Evolutionary conservation across 92 coral and sea anemone genomes (phyloP).

Genomic region (Hydrozoanthus gracilis): DNA sequence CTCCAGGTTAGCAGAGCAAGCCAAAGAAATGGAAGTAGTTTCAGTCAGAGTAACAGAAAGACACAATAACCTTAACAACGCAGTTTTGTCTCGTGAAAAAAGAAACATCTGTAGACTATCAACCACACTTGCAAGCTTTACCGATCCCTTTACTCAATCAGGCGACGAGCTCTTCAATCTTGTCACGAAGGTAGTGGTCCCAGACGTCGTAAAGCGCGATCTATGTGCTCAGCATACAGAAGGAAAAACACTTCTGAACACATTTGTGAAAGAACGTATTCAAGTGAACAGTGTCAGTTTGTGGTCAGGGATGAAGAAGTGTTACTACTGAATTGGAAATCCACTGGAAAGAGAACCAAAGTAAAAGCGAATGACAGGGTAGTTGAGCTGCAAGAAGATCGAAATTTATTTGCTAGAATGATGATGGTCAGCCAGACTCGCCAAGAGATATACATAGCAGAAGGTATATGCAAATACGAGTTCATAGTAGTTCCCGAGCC

Average conservation of each 20-base stretch:
- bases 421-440: slow-evolving; percentile 33
- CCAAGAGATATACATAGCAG: slow-evolving; percentile 13
- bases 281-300: neutral
- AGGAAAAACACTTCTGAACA: slow-evolving; percentile 10
- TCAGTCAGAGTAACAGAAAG: slow-evolving; percentile 38
- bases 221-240: neutral
- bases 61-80: slow-evolving; percentile 56
- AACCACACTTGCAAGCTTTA: slow-evolving; percentile 46
- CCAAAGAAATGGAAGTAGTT: slow-evolving; percentile 59
- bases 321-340: slow-evolving; percentile 24
- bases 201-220: too few species aligned
- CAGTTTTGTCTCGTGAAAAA: slow-evolving; percentile 59
- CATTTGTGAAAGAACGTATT: slow-evolving; percentile 17
- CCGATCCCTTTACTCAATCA: slow-evolving; percentile 56
- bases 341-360: slow-evolving; percentile 25
- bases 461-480: neutral
- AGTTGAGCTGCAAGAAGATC: slow-evolving; percentile 31
- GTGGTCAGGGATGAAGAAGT: slow-evolving; percentile 29
- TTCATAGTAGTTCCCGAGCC: neutral
- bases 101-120: slow-evolving; percentile 48
- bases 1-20: slow-evolving; percentile 63
- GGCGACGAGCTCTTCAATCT: slow-evolving; percentile 58
- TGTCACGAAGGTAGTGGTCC: neutral
- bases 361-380: neutral
- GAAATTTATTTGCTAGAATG: slow-evolving; percentile 24